Conservation (phyloP, 2,797 vertebrate genomes). For the Tragelaphus oryx region DNA sequence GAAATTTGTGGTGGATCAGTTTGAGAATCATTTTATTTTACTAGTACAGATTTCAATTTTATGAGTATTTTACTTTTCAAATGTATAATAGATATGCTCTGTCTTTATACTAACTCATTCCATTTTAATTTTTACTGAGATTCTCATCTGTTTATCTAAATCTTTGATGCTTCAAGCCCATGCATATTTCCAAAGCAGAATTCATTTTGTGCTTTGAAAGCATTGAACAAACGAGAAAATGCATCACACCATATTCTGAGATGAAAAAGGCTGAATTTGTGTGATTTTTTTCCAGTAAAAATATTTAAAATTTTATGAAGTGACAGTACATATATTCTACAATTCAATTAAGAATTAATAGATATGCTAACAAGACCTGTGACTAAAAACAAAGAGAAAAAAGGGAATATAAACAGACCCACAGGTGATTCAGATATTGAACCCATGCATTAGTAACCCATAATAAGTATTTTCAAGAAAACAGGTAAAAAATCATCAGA, state of each 20-base stretch:
- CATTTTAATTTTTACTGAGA: conserved; percentile 66
- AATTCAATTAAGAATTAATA: not conserved
- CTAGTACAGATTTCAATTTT: conserved; percentile 59
- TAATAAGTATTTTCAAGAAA: conserved; percentile 6
- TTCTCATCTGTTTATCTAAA: conserved; percentile 75
- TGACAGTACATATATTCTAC: not conserved
- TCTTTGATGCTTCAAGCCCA: conserved; percentile 31
- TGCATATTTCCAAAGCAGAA: conserved; percentile 27
- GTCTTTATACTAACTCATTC: conserved; percentile 56
- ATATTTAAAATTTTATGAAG: not conserved
- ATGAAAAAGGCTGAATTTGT: conserved; percentile 20
- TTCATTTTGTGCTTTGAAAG: conserved; percentile 69
- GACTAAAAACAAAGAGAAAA: not conserved
- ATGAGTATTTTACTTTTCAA: conserved; percentile 62
- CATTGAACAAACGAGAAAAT: conserved; percentile 70
- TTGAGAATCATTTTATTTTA: conserved; percentile 58
- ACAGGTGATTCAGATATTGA: not conserved
- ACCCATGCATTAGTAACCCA: not conserved
- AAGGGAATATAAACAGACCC: not conserved
- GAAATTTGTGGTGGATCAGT: conserved; percentile 67
- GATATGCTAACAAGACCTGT: not conserved
- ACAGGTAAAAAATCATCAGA: not conserved
- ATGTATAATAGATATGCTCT: conserved; percentile 60
- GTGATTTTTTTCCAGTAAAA: not conserved
- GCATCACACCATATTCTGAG: conserved; percentile 29